Evolutionary conservation across 2,888 invertebrate species (phyloP).

Genomic region (Apodemia zela): DNA sequence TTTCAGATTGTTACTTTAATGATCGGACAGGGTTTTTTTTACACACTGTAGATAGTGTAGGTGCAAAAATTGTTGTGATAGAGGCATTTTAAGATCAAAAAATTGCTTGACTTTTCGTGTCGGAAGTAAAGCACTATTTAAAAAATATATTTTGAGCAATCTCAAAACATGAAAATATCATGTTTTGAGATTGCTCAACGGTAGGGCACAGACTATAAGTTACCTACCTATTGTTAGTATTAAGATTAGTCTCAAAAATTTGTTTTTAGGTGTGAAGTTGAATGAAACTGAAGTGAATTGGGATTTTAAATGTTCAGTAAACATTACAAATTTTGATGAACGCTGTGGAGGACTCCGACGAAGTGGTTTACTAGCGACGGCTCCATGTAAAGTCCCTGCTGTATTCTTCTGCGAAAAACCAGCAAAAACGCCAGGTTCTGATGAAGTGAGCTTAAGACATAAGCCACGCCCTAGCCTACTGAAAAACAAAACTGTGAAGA

Average conservation of each 20-base stretch:
- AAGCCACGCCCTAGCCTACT: neutral
- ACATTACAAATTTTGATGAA: conserved; percentile 25
- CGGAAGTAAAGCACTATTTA: too few relatives aligned
- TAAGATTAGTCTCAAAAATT: neutral
- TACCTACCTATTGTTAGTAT: neutral
- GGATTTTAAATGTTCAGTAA: conserved; percentile 39
- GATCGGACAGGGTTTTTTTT: too few relatives aligned
- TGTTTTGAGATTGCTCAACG: neutral
- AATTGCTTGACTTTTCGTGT: too few relatives aligned
- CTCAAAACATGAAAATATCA: too few relatives aligned
- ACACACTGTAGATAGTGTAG: too few relatives aligned
- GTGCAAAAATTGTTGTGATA: too few relatives aligned
- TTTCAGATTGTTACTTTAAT: too few relatives aligned
- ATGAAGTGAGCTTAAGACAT: neutral
- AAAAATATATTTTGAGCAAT: too few relatives aligned
- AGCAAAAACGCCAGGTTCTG: conserved; percentile 25
- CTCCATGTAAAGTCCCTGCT: conserved; percentile 39
- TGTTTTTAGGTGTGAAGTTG: conserved; percentile 38
- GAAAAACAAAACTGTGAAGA: neutral
- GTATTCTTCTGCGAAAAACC: conserved; percentile 53
- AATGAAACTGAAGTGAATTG: conserved; percentile 41
- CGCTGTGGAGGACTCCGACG: conserved; percentile 47
- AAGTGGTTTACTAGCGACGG: conserved; percentile 42
- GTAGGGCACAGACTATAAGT: neutral
- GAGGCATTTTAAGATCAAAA: too few relatives aligned